Base-by-base conservation (phyloP, 1,140 invertebrate genomes). In the Apolygus lucorum region DNA sequence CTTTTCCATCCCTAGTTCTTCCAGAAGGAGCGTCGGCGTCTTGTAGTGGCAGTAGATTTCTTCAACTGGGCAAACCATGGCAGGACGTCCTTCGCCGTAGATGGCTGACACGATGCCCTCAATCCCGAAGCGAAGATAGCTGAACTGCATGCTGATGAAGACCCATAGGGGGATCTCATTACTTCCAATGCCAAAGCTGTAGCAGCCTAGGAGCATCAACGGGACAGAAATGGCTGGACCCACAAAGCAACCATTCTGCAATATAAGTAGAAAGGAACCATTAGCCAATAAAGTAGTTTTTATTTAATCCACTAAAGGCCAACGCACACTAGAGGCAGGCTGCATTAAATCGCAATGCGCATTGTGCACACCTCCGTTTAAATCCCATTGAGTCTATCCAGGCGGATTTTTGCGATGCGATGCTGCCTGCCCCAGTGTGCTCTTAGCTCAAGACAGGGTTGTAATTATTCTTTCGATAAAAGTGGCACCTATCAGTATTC, bases 121-220 rank as follows among this genome's bases (percentile, higher is more conserved):
- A 34, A 95, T 82, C 2, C 84, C 84, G 74, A 89, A 89, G 49
- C 92, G 84, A 63, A 95, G 82, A 76, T 90, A 96, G 72, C 92
- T 94, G n/a, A 88, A 81, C 73, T 91, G 88, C 81, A 94, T 90
- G 0, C 90, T 80, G 73, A 92, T 79, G 68, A 84, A 80, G 76
- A 88, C 84, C 70, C 90, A 82, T 0, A 87, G 78, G 0, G 91
- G 90, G 68, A 88, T 79, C 1, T 84, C 81, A 2, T 78, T 79
- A 59, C 83, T 84, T 0, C 85, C 85, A 63, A 80, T 82, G 0
- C 90, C 90, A 63, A 91, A 84, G 63, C 89, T 89, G 77, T 91
- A 89, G 0, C 89, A 86, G 0, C 89, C 85, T 0, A 91, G 76
- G 67, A 92, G 75, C 85, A 92, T 90, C 1, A 91, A 75, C 0